Base-by-base conservation (phyloP, 2,888 invertebrate genomes). In the Andrena bucephala region DNA sequence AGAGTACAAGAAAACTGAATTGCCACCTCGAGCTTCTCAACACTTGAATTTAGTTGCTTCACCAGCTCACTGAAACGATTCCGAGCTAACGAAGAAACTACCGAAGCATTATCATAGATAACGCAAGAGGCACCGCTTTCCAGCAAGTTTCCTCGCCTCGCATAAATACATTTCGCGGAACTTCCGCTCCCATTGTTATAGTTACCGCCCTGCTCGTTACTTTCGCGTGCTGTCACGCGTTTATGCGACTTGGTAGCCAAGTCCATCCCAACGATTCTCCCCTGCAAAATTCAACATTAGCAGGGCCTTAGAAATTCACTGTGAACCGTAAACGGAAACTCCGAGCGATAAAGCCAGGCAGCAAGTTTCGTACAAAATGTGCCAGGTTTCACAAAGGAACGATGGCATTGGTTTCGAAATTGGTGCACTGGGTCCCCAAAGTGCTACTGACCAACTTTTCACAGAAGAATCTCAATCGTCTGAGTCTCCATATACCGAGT, bases 151-250 rank as follows among this genome's bases (percentile, higher is more conserved):
- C 75, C 52, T 7, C 24, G 54, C 31, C 42, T 66, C 29, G 65
- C 50, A 31, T 70, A 60, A 80, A 52, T 71, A 60, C 66, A 27
- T 77, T 62, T 31, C 20, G n/a, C 62, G 29, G 62, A 62, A 73
- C 73, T 79, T 81, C 73, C 81, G 81, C 54, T 81, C 81, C 20
- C 73, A 81, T 81, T 79, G 67, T 79, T 68, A 63, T 54, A 67
- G 67, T 31, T 50, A 66, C 62, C 33, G 42, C 52, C 20, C 24
- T n/a, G 29, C 33, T 27, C 16, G 48, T 36, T 33, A 68, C 33
- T 70, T 70, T 70, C 13, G 70, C 42, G 70, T 27, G 33, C 29
- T 29, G 42, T 60, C 59, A 60, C 59, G 33, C 70, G 20, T 60
- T 20, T 33, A 2, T 42, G 52, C 7, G 54, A 36, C 33, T 24